phyloP scores from a whole-genome alignment of 2,888 invertebrate genomes.

The Heliconius sara region DNA sequence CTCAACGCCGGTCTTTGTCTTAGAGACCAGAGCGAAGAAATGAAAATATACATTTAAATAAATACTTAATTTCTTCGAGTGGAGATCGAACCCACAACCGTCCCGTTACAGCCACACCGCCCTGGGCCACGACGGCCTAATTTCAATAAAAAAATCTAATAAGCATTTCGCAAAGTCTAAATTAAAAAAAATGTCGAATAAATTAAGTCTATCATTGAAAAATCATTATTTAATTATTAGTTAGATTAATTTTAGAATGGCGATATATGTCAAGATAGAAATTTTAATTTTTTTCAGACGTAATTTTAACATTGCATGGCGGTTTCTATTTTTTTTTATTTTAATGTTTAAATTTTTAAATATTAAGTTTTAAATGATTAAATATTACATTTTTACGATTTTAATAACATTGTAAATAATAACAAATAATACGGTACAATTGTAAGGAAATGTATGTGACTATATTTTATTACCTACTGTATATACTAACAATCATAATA shows the following conservation, averaged over 20 bases:
- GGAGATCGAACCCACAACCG: no score
- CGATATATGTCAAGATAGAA: no score
- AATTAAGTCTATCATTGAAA: no score
- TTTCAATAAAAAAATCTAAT: background rate
- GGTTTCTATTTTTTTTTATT: background rate
- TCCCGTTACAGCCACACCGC: no score
- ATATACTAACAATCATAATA: background rate
- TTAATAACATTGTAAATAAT: conserved; percentile 5
- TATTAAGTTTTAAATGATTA: conserved; percentile 11
- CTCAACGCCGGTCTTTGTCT: no score
- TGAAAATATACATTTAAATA: no score
- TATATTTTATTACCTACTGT: background rate
- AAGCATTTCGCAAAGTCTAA: background rate
- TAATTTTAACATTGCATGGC: background rate
- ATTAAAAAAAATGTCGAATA: background rate
- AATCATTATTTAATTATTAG: no score
- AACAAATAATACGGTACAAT: conserved; percentile 14
- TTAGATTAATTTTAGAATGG: background rate
- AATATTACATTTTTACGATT: conserved; percentile 33
- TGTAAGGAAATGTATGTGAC: background rate
- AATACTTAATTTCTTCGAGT: no score
- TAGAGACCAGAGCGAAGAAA: no score
- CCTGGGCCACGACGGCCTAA: no score
- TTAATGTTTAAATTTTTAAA: no score
- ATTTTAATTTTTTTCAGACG: background rate